phyloP scores from a whole-genome alignment of 2,888 invertebrate species.

The Volucella inanis region DNA sequence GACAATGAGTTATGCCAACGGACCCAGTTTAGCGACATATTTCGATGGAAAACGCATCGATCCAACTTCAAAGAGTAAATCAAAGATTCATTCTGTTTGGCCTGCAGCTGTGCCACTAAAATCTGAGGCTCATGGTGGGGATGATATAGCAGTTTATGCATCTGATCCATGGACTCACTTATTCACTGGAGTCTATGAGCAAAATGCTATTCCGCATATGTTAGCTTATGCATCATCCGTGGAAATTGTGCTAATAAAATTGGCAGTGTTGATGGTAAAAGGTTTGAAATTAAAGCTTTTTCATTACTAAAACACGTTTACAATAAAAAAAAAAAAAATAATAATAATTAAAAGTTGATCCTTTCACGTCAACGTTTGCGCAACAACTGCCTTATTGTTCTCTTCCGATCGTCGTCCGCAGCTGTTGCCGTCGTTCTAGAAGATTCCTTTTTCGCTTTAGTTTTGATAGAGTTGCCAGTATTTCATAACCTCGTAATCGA shows the following conservation, averaged over 20 bases:
- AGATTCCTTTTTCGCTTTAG: too few species aligned
- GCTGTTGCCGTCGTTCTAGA: too few species aligned
- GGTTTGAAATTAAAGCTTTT: too few species aligned
- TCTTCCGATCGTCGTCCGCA: too few species aligned
- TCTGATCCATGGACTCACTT: constrained; percentile 91
- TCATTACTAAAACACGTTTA: too few species aligned
- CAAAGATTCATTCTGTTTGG: constrained; percentile 81
- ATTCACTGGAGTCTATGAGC: constrained; percentile 91
- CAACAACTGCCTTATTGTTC: too few species aligned
- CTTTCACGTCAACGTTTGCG: too few species aligned
- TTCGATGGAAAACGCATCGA: constrained; percentile 79
- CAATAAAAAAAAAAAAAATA: too few species aligned
- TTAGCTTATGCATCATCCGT: constrained; percentile 89
- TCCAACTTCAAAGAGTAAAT: constrained; percentile 75
- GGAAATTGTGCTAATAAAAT: constrained; percentile 82
- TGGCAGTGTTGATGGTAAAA: too few species aligned
- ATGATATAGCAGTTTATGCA: constrained; percentile 91
- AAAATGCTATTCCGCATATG: constrained; percentile 90
- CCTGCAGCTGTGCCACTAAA: constrained; percentile 85
- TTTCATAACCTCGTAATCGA: too few species aligned
- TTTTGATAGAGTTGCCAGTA: too few species aligned
- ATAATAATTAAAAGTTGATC: too few species aligned
- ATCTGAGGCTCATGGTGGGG: constrained; percentile 89
- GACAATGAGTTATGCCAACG: constrained; percentile 90
- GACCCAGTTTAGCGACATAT: constrained; percentile 85